Evolutionary conservation across 1,140 invertebrate genomes (phyloP), one percentile per base, ranked within the genome.

Genomic region (Arctopsyche grandis): DNA sequence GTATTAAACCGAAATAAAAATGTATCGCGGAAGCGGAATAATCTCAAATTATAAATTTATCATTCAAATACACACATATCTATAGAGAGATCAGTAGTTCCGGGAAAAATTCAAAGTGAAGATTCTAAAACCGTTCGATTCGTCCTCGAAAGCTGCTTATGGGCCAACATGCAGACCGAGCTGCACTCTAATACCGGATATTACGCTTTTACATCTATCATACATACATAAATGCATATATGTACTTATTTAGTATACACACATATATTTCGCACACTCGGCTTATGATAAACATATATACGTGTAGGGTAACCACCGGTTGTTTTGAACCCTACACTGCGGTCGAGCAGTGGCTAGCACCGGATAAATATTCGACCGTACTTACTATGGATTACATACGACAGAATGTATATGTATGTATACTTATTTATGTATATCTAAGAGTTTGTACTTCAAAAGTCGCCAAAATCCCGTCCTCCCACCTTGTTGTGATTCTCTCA

Each of bases 271-370:
- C 44, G 16, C 48, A 52, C 48, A 5, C 48, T 14, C 48, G 29
- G 29, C 29, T 38, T 38, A 38, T 7, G 29, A 52, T 16, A 52
- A 3, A 52, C 10, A 52, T 16, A 52, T 16, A 52, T 12, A 10
- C 3, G 48, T 52, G 48, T 52, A 52, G 10, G 48, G 48, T 52
- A 16, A 52, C 48, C 24, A 12, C 63, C n/a, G 63, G 63, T 66
- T 66, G 24, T 66, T 66, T 66, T 66, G 63, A 66, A 66, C 63
- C 63, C 63, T 66, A 22, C 63, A 66, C 63, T 66, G 63, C 63
- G 63, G 63, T 66, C 24, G 63, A 22, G 63, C 63, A 26, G 63
- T 66, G 63, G 63, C 63, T 22, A 66, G 63, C 63, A 22, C 24
- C 24, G 63, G 63, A 66, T 66, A 66, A 66, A 66, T 66, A 66